Evolutionary conservation across 1,140 invertebrate species (phyloP).

Genomic region (Dreissena polymorpha): DNA sequence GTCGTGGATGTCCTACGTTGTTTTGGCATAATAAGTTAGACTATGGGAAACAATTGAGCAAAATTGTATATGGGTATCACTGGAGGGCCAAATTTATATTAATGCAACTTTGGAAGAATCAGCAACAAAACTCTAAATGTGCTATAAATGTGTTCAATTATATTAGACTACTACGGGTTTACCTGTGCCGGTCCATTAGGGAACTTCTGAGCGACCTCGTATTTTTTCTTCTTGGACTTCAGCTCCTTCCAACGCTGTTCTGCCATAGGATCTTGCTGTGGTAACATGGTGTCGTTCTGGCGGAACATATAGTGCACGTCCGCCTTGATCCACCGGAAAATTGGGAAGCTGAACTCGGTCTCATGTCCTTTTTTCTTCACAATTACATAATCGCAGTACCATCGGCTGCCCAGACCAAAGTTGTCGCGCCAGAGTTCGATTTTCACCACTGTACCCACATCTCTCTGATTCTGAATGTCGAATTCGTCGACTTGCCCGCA

Average conservation of each 20-base stretch:
- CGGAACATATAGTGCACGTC: conserved; percentile 76
- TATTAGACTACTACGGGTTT: conserved; percentile 8
- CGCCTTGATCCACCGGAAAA: conserved; percentile 79
- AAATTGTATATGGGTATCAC: too few species aligned
- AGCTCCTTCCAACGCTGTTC: conserved; percentile 78
- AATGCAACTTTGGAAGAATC: too few species aligned
- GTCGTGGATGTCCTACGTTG: too few species aligned
- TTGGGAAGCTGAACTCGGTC: conserved; percentile 73
- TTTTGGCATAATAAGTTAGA: too few species aligned
- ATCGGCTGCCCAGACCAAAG: conserved; percentile 63
- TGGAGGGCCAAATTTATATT: too few species aligned
- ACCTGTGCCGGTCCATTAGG: conserved; percentile 80
- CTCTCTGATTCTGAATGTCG: conserved; percentile 46
- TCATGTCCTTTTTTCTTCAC: conserved; percentile 20
- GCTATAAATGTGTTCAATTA: too few species aligned
- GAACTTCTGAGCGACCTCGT: conserved; percentile 75
- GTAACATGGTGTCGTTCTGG: conserved; percentile 79
- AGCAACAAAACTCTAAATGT: too few species aligned
- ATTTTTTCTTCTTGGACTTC: conserved; percentile 74
- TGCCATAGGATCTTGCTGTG: conserved; percentile 77
- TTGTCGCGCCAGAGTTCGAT: conserved; percentile 75
- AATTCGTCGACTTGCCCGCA: conserved; percentile 77
- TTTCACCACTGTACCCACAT: conserved; percentile 68
- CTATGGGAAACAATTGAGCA: too few species aligned
- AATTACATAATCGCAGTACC: conserved; percentile 62